Percentiles rank a stretch among this genome's conserved stretches.
These are phyloP conservation scores for Silurus glanis DNA, from an alignment of 2,113 vertebrate species.

Conservation along the genomic window DNA sequence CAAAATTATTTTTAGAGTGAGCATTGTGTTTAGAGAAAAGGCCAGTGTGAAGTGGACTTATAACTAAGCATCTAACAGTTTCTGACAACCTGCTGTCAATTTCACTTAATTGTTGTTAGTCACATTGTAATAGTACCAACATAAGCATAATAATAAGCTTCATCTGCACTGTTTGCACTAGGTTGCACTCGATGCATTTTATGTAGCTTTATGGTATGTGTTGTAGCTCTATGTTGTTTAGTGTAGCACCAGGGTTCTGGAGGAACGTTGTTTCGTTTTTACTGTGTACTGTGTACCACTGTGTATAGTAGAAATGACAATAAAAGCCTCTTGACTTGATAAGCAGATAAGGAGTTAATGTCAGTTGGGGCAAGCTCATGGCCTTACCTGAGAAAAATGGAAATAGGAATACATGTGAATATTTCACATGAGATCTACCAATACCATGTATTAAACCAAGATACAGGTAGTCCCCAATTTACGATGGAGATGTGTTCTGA, in stretches of 20 bases:
- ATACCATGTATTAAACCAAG: background rate
- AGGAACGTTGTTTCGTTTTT: too few species aligned
- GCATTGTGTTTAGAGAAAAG: background rate
- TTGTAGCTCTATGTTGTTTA: too few species aligned
- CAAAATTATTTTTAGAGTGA: background rate
- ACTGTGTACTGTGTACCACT: too few species aligned
- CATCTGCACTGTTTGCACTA: background rate
- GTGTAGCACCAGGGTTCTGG: too few species aligned
- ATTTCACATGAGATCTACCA: constrained; percentile 4
- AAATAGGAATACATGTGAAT: background rate
- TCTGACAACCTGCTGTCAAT: background rate
- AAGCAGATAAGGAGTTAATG: background rate
- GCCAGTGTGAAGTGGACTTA: background rate
- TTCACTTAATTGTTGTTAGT: background rate
- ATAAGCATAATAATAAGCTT: background rate
- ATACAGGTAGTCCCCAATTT: too few species aligned
- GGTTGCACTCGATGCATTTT: too few species aligned
- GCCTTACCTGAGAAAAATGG: background rate
- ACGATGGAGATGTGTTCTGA: too few species aligned
- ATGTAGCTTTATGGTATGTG: too few species aligned
- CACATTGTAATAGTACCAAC: background rate
- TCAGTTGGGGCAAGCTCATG: background rate
- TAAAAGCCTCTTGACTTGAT: too few species aligned
- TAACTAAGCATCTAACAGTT: background rate
- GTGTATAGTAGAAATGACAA: too few species aligned